Evolutionary conservation across 2,888 invertebrate species (phyloP), one percentile per base, ranked within the genome.

Genomic region (Magallana nippona): DNA sequence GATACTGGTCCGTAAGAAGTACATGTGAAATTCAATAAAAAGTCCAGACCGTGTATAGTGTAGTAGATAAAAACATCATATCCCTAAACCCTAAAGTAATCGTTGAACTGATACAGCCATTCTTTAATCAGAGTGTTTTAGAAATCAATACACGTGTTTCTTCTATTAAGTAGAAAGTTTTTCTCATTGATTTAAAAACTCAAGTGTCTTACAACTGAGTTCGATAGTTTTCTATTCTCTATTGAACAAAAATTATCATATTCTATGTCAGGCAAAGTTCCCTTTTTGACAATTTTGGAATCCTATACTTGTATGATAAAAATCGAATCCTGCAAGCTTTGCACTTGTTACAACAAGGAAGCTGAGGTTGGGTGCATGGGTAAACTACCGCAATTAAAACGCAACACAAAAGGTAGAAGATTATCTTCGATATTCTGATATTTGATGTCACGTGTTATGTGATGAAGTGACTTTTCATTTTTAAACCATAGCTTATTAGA

Each of bases 21-120:
- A 71, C 32, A 71, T 71, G 27, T 71, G 22, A 71, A 71, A 71
- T 71, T 71, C 71, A 32, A 71, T 71, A 71, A 71, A 71, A 71
- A 13, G 27, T 71, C 71, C 32, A 71, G 13, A 71, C 32, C 15
- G 32, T 71, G 32, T 22, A 71, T 71, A 32, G 71, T 15, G 27
- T 71, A 71, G 71, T 71, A 71, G 13, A 71, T 71, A 32, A 71
- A 71, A 71, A 71, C 71, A 71, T 22, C 71, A 22, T 22, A 22
- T 44, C 32, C 71, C 22, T 13, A 71, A n/a, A 71, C 32, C 27
- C 15, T 15, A 71, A 71, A 71, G 71, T 22, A 71, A 32, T 27
- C 71, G 27, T 71, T 71, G 71, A 71, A 71, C 32, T 71, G 71
- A 71, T 71, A 71, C 71, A 13, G 22, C 71, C 27, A 71, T 71